A percentile compares a stretch with the other conserved stretches of the same genome.
These are phyloP conservation scores for Bos taurus DNA, from an alignment of 2,113 vertebrate species.

Conservation along the genomic window DNA sequence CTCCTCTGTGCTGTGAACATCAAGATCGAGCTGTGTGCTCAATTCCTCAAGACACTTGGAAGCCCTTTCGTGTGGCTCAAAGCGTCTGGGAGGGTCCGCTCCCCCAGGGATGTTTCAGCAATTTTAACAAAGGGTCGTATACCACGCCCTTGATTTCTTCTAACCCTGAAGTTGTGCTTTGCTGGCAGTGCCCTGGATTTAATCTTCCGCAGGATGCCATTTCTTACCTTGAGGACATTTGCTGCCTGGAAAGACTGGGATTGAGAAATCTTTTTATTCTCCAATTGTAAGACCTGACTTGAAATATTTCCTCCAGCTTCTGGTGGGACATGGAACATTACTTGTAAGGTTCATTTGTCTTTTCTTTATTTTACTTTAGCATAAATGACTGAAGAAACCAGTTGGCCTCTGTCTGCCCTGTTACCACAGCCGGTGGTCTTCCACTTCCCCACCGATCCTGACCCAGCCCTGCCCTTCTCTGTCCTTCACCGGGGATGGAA, in stretches of 20 bases:
- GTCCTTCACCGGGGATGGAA: rapidly evolving
- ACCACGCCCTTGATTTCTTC: no score
- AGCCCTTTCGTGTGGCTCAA: neutral
- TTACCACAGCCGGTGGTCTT: neutral
- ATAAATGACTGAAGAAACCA: neutral
- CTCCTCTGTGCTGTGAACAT: neutral
- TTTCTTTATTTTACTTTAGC: neutral
- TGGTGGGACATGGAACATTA: neutral
- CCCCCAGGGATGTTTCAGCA: neutral
- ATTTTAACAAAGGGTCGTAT: neutral
- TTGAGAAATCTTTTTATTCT: neutral
- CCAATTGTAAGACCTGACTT: neutral
- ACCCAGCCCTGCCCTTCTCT: neutral
- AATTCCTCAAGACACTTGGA: no score
- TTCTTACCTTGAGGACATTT: neutral
- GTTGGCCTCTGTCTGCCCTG: neutral
- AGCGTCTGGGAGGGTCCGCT: rapidly evolving
- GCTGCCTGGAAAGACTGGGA: neutral
- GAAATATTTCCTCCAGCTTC: neutral
- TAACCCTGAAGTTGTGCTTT: neutral
- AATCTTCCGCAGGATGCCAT: neutral
- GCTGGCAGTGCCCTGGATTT: neutral
- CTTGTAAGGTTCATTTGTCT: neutral
- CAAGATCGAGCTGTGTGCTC: neutral
- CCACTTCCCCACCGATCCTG: neutral